phyloP scores from a whole-genome alignment of 35 echinoderm and acorn worm genomes.

The Strongylocentrotus purpuratus region DNA sequence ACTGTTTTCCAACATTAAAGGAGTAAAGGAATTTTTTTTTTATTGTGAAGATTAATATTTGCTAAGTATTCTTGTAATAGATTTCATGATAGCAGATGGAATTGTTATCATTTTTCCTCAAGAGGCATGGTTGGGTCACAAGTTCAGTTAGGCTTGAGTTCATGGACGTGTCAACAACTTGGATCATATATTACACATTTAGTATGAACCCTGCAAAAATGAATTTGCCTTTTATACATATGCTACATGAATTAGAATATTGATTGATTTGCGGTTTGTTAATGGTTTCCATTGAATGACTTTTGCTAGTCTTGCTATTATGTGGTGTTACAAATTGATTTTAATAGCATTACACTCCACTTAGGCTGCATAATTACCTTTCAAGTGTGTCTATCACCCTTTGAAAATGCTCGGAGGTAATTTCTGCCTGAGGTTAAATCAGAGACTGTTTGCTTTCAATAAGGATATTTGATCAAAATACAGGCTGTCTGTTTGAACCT shows the following conservation, averaged over 20 bases:
- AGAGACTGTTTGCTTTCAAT: background rate
- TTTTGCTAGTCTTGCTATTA: background rate
- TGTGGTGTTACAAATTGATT: background rate
- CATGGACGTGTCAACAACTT: background rate
- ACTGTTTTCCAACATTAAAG: too few relatives aligned
- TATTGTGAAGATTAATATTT: too few relatives aligned
- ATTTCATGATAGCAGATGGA: too few relatives aligned
- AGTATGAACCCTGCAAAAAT: background rate
- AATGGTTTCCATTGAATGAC: background rate
- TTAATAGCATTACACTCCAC: background rate
- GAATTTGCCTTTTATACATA: background rate
- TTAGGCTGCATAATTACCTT: background rate
- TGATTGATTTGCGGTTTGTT: background rate
- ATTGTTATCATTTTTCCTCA: too few relatives aligned
- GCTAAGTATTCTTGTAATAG: too few relatives aligned
- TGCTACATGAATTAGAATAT: background rate
- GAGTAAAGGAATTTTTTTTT: too few relatives aligned
- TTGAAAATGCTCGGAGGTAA: background rate
- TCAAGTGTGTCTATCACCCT: background rate
- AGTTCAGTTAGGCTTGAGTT: background rate
- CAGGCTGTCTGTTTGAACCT: background rate
- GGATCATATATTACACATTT: background rate
- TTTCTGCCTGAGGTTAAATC: background rate
- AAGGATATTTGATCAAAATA: background rate
- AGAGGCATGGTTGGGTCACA: background rate